phyloP scores from a whole-genome alignment of 2,888 invertebrate species.

The Apamea monoglypha region DNA sequence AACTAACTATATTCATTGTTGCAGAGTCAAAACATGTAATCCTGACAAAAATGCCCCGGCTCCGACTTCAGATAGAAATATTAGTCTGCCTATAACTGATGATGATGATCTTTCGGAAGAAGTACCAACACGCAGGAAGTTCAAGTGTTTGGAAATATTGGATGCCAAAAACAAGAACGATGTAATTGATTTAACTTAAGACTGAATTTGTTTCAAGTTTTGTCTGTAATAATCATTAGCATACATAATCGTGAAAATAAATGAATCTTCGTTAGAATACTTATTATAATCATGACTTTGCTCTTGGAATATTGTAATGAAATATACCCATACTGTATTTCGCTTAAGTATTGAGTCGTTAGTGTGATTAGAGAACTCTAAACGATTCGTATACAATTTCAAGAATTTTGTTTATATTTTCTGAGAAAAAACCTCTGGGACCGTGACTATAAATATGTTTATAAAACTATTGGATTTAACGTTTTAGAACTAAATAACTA shows the following conservation, averaged over 20 bases:
- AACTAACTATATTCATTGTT: background rate
- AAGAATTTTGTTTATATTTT: background rate
- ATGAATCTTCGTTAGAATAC: background rate
- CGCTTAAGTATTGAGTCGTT: background rate
- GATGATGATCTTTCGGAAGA: background rate
- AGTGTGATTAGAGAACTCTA: slow-evolving; percentile 2
- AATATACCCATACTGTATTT: background rate
- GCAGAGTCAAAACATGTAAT: slow-evolving; percentile 31
- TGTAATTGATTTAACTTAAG: slow-evolving; percentile 64
- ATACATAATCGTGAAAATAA: slow-evolving; percentile 4
- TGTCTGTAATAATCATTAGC: background rate
- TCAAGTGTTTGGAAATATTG: slow-evolving; percentile 64
- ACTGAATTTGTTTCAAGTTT: slow-evolving; percentile 14
- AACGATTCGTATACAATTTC: background rate
- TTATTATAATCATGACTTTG: background rate
- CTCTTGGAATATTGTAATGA: background rate
- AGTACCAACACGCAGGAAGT: slow-evolving; percentile 34
- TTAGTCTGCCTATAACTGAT: background rate
- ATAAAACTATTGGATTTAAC: background rate
- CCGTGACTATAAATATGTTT: background rate
- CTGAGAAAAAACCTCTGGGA: background rate
- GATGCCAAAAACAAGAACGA: slow-evolving; percentile 47
- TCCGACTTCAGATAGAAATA: background rate
- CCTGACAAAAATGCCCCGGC: background rate
- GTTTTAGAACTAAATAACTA: background rate